These are phyloP conservation scores for Erpobdella octoculata DNA, from an alignment of 2,888 invertebrate genomes.

Conservation along the genomic window DNA sequence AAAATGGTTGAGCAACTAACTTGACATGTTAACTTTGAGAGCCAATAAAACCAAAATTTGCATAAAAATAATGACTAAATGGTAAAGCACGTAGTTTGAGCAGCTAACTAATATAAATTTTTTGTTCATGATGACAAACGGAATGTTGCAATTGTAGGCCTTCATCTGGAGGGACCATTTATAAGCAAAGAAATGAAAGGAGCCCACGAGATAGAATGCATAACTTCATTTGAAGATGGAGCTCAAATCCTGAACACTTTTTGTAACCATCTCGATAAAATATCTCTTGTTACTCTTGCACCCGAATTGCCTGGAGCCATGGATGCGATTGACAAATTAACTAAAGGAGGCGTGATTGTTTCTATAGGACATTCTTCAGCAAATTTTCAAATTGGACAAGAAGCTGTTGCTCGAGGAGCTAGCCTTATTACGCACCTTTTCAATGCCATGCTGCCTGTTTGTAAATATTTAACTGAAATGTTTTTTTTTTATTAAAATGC, in stretches of 20 bases:
- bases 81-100: no score
- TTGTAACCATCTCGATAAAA: slow-evolving; percentile 72
- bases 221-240: slow-evolving; percentile 62
- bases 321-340: slow-evolving; percentile 65
- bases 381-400: slow-evolving; percentile 71
- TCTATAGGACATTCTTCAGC: slow-evolving; percentile 81
- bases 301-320: slow-evolving; percentile 73
- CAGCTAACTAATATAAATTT: no score
- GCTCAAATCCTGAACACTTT: slow-evolving; percentile 60
- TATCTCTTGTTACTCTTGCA: slow-evolving; percentile 80
- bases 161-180: slow-evolving; percentile 94
- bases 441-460: slow-evolving; percentile 96
- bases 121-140: no score
- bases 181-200: slow-evolving; percentile 83
- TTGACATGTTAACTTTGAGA: no score
- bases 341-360: slow-evolving; percentile 60
- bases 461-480: slow-evolving; percentile 33
- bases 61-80: no score
- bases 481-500: not conserved
- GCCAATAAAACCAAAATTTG: no score
- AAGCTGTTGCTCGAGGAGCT: slow-evolving; percentile 75
- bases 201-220: slow-evolving; percentile 75
- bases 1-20: no score
- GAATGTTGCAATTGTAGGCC: slow-evolving; percentile 59
- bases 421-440: slow-evolving; percentile 90